These are phyloP conservation scores for Mythimna lalbum DNA, from an alignment of 2,888 invertebrate species.

Conservation along the genomic window DNA sequence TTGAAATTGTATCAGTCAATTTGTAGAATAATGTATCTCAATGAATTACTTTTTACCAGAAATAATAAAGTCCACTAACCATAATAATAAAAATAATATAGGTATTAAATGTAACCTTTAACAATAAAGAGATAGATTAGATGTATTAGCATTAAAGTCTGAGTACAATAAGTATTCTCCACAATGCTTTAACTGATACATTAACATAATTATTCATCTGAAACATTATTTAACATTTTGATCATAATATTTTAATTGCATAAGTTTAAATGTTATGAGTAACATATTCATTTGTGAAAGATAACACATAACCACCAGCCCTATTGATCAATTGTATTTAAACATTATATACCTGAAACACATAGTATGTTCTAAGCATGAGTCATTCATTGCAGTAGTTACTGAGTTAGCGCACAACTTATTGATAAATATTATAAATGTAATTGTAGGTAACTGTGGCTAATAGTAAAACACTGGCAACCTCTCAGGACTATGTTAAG, in stretches of 20 bases:
- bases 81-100: constrained; percentile 3
- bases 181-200: neutral
- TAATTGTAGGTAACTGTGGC: neutral
- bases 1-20: constrained; percentile 19
- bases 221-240: neutral
- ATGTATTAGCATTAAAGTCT: constrained; percentile 53
- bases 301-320: neutral
- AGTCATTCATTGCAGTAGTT: constrained; percentile 16
- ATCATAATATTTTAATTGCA: constrained; percentile 7
- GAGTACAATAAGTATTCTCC: constrained; percentile 44
- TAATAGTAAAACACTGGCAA: too few species aligned
- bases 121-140: constrained; percentile 16
- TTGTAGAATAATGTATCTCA: constrained; percentile 17
- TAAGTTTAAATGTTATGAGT: constrained; percentile 40
- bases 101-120: constrained; percentile 19
- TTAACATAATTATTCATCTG: neutral
- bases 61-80: constrained; percentile 19
- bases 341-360: neutral
- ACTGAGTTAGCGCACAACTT: constrained; percentile 2
- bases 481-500: too few species aligned
- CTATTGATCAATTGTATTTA: neutral
- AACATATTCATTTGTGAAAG: constrained; percentile 4
- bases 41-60: constrained; percentile 18
- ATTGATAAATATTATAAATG: neutral
- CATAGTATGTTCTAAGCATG: neutral